Conservation (phyloP, 2,113 vertebrate genomes). For the Sinocyclocheilus maitianheensis region DNA sequence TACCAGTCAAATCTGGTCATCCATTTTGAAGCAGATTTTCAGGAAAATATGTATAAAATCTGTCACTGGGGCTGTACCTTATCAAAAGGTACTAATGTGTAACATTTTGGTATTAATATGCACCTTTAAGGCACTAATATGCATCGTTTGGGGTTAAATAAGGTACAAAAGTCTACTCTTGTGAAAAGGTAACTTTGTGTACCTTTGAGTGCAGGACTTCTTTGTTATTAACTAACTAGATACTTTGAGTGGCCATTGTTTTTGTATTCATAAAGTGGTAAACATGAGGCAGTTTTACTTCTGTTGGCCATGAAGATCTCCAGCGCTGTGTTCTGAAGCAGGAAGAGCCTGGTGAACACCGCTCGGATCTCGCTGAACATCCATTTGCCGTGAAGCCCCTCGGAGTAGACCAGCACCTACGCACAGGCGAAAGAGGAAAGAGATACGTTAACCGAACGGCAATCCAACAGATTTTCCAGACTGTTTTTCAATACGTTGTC, state of each 20-base stretch:
- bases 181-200: no score
- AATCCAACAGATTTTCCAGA: neutral
- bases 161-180: no score
- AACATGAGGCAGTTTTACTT: slow-evolving; percentile 76
- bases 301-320: slow-evolving; percentile 99
- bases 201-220: neutral
- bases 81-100: no score
- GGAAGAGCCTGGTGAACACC: slow-evolving; percentile 93
- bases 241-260: neutral
- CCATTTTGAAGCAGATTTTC: no score
- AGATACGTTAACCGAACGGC: neutral
- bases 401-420: slow-evolving; percentile 92
- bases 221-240: neutral
- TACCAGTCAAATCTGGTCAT: no score
- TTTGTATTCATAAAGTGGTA: neutral
- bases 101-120: no score
- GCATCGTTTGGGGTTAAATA: no score
- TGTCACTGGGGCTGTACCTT: no score
- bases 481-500: neutral
- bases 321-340: slow-evolving; percentile 93
- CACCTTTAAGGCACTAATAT: no score
- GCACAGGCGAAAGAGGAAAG: neutral
- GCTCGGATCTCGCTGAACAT: slow-evolving; percentile 99
- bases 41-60: no score
- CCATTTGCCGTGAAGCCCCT: slow-evolving; percentile 98